Evolutionary conservation across 1,140 invertebrate species (phyloP).

Genomic region (Ips typographus): DNA sequence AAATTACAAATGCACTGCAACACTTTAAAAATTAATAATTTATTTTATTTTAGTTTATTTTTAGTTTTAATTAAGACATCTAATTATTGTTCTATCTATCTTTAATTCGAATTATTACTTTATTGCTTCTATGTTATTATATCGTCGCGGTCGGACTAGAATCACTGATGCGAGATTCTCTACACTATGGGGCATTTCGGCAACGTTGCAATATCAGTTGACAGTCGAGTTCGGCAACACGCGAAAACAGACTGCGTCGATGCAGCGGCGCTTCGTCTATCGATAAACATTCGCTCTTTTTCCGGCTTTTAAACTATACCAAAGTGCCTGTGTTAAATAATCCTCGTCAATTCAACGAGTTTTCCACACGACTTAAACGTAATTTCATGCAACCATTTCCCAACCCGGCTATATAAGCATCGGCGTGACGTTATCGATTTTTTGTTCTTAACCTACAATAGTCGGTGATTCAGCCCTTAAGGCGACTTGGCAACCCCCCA

Average conservation of each 20-base stretch:
- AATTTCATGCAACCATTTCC: background rate
- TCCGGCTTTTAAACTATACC: conserved; percentile 17
- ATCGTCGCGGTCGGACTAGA: conserved; percentile 36
- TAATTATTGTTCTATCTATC: background rate
- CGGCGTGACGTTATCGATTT: conserved; percentile 6
- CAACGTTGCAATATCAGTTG: conserved; percentile 40
- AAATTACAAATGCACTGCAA: too few relatives aligned
- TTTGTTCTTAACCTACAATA: conserved; percentile 33
- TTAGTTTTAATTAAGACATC: too few relatives aligned
- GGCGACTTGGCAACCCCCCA: background rate
- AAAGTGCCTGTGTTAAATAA: background rate
- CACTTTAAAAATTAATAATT: too few relatives aligned
- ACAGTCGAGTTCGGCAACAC: conserved; percentile 39
- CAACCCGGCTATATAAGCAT: background rate
- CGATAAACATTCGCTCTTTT: conserved; percentile 28
- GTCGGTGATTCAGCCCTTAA: conserved; percentile 26
- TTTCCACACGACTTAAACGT: too few relatives aligned
- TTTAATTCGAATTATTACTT: too few relatives aligned
- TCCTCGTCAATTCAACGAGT: too few relatives aligned
- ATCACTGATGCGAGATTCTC: background rate
- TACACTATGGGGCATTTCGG: conserved; percentile 25
- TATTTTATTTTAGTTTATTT: too few relatives aligned
- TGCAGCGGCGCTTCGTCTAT: conserved; percentile 5
- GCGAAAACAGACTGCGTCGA: conserved; percentile 17
- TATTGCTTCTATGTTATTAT: background rate